These are phyloP conservation scores for Baronia brevicornis DNA, from an alignment of 2,888 invertebrate species.

Conservation along the genomic window DNA sequence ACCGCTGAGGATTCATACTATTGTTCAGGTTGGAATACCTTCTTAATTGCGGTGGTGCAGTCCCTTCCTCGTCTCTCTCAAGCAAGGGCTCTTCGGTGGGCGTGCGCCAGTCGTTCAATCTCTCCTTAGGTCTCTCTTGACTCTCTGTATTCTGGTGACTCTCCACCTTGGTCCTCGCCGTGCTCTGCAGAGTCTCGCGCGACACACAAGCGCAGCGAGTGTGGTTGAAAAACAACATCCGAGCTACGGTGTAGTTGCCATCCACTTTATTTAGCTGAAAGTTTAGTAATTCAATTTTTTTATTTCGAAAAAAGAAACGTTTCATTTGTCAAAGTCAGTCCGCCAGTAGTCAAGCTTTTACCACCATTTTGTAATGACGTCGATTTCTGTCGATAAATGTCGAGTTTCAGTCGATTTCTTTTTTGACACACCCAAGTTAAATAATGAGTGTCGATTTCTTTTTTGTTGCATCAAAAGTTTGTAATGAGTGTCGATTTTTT, in stretches of 20 bases:
- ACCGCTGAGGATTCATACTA: too few species aligned
- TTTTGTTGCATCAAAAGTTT: too few species aligned
- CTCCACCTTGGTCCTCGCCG: slow-evolving; percentile 20
- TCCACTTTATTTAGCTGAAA: slow-evolving; percentile 55
- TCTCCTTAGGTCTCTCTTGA: slow-evolving; percentile 23
- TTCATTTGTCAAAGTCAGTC: too few species aligned
- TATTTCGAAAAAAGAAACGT: neutral
- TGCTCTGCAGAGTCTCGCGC: slow-evolving; percentile 39
- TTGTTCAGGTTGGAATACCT: slow-evolving; percentile 32
- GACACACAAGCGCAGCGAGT: slow-evolving; percentile 59
- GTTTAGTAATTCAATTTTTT: slow-evolving; percentile 1
- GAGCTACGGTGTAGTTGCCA: slow-evolving; percentile 38
- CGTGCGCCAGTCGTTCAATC: slow-evolving; percentile 39
- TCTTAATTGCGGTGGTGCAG: slow-evolving; percentile 50
- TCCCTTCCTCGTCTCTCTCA: slow-evolving; percentile 42
- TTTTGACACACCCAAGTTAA: too few species aligned
- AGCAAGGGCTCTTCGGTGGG: slow-evolving; percentile 42
- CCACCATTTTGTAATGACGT: too few species aligned
- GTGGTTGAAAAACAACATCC: slow-evolving; percentile 62
- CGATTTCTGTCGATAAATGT: too few species aligned
- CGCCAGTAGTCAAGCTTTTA: too few species aligned
- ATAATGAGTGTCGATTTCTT: too few species aligned
- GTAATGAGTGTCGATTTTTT: too few species aligned
- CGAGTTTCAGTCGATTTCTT: too few species aligned
- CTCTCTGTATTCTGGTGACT: slow-evolving; percentile 23